These are phyloP conservation scores for Lasius fuliginosus DNA, from an alignment of 2,888 invertebrate species.

Conservation along the genomic window DNA sequence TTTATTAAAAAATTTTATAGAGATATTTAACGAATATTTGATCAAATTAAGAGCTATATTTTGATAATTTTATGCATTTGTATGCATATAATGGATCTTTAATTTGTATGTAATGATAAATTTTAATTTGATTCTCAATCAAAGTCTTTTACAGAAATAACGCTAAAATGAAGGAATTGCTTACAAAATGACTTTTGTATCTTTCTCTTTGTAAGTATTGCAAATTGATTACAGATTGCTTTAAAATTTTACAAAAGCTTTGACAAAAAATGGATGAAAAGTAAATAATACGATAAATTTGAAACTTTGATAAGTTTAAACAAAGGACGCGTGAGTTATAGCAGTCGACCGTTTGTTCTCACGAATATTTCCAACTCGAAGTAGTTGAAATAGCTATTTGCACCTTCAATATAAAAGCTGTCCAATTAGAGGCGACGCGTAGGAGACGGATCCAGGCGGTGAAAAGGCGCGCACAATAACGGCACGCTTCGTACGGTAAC, in stretches of 20 bases:
- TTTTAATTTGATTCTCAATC: neutral
- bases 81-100: neutral
- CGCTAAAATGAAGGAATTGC: neutral
- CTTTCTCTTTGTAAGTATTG: neutral
- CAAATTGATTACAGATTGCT: neutral
- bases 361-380: neutral
- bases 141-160: neutral
- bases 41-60: neutral
- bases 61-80: neutral
- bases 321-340: neutral
- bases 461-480: conserved; percentile 72
- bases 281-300: neutral
- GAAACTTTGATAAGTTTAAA: neutral
- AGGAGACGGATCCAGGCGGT: conserved; percentile 57
- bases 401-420: conserved; percentile 15
- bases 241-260: neutral
- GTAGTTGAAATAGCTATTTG: neutral
- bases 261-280: neutral
- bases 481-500: conserved; percentile 65
- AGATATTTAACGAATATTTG: neutral
- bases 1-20: neutral
- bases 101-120: neutral
- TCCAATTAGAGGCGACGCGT: conserved; percentile 63
- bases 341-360: neutral
- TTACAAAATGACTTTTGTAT: neutral